Conservation (phyloP, 2,113 vertebrate species). For the Rhagologus leucostigma region DNA sequence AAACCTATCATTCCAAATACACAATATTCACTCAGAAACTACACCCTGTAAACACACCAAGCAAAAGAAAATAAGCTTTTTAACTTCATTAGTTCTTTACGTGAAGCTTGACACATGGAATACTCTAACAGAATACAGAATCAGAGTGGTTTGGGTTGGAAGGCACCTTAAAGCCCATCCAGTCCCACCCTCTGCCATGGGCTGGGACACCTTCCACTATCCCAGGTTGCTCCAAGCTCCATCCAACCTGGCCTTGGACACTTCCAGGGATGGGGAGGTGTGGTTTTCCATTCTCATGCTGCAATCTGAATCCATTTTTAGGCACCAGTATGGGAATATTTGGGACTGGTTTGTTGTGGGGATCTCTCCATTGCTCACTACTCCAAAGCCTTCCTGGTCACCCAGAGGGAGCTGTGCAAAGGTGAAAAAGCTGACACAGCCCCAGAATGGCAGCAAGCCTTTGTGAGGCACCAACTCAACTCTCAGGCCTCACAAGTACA, state of each 20-base stretch:
- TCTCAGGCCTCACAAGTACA: neutral
- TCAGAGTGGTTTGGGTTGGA: neutral
- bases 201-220: neutral
- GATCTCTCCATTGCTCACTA: neutral
- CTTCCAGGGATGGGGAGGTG: neutral
- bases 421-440: neutral
- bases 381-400: neutral
- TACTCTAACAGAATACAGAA: neutral
- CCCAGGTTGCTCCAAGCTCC: neutral
- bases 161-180: neutral
- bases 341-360: neutral
- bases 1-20: neutral
- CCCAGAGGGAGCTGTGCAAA: neutral
- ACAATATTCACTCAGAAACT: neutral
- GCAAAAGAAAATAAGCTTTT: neutral
- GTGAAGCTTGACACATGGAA: neutral
- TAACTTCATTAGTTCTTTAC: neutral
- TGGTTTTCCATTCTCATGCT: neutral
- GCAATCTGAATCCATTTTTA: neutral
- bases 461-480: neutral
- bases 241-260: neutral
- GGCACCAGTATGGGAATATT: accelerated
- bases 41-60: neutral
- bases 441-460: neutral
- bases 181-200: neutral